Percentiles rank a stretch among this genome's conserved stretches.
Evolutionary conservation across 1,140 invertebrate genomes (phyloP).

Genomic region (Drosophila oshimai): DNA sequence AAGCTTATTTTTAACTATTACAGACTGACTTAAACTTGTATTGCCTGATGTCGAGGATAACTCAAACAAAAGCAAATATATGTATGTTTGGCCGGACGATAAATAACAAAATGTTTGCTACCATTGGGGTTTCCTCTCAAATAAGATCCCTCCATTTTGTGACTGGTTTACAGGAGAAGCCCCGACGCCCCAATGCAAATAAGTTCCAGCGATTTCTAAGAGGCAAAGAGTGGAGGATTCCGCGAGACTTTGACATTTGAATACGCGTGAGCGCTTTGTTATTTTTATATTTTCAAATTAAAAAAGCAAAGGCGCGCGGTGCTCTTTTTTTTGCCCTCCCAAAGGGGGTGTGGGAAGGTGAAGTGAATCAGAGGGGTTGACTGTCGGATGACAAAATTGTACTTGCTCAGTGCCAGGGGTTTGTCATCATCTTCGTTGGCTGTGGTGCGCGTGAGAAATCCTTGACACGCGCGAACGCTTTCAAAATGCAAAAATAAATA

Average conservation of each 20-base stretch:
- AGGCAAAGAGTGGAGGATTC: not conserved
- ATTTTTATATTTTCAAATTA: conserved; percentile 81
- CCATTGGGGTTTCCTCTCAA: conserved; percentile 1
- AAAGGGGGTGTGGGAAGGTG: conserved; percentile 12
- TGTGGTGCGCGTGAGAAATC: conserved; percentile 68
- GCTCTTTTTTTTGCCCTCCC: conserved; percentile 24
- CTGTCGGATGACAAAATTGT: conserved; percentile 12
- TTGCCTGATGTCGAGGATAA: no score
- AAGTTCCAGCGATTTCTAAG: not conserved
- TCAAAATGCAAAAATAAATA: conserved; percentile 81
- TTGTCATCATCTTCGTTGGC: conserved; percentile 23
- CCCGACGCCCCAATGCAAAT: conserved; percentile 4
- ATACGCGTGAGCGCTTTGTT: conserved; percentile 55
- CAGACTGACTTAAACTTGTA: no score
- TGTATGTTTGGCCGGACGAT: not conserved
- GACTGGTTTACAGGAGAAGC: conserved; percentile 25
- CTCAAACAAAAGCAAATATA: no score
- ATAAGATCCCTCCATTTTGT: conserved; percentile 3
- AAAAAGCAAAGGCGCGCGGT: conserved; percentile 61
- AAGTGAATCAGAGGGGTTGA: not conserved
- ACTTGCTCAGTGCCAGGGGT: conserved; percentile 12
- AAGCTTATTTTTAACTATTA: no score
- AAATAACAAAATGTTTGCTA: not conserved
- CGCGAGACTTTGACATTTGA: conserved; percentile 66
- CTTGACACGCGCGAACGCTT: conserved; percentile 76